A percentile compares a stretch with the other conserved stretches of the same genome.
phyloP scores from a whole-genome alignment of 2,113 vertebrate genomes.

The Odontesthes bonariensis region DNA sequence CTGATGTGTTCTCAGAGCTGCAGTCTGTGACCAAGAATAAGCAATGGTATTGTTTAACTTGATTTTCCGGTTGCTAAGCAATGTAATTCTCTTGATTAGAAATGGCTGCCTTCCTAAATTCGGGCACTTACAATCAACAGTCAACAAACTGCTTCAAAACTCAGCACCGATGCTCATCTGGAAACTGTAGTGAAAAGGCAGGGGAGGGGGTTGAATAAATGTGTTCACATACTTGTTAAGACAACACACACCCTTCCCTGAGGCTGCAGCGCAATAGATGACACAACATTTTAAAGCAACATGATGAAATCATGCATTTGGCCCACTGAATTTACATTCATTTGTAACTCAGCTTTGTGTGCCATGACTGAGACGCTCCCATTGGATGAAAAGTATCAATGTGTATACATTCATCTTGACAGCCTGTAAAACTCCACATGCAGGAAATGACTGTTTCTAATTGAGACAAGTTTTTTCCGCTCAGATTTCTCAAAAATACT shows the following conservation, averaged over 20 bases:
- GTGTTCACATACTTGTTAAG: conserved; percentile 14
- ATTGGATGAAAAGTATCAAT: not conserved
- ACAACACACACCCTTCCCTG: conserved; percentile 12
- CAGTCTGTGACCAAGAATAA: conserved; percentile 81
- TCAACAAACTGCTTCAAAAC: conserved; percentile 82
- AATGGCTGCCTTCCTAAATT: conserved; percentile 85
- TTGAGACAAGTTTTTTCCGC: conserved; percentile 18
- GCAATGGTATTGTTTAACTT: conserved; percentile 83
- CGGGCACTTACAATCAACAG: conserved; percentile 82
- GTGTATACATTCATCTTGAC: conserved; percentile 3
- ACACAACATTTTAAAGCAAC: conserved; percentile 47
- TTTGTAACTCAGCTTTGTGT: conserved; percentile 22
- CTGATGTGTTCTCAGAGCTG: conserved; percentile 70
- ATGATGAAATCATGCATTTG: conserved; percentile 60
- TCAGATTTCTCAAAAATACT: conserved; percentile 35
- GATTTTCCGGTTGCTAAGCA: conserved; percentile 86
- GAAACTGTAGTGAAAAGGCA: conserved; percentile 56
- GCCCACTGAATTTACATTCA: conserved; percentile 51
- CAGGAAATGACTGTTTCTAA: not conserved
- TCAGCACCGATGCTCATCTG: conserved; percentile 55
- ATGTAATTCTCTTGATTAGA: conserved; percentile 85
- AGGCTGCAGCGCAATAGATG: conserved; percentile 47
- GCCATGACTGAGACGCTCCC: conserved; percentile 27
- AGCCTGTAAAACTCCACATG: conserved; percentile 39
- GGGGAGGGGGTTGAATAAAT: conserved; percentile 26